A percentile compares a stretch with the other conserved stretches of the same genome.
phyloP scores from a whole-genome alignment of 2,888 invertebrate species.

The Tupiocoris notatus region DNA sequence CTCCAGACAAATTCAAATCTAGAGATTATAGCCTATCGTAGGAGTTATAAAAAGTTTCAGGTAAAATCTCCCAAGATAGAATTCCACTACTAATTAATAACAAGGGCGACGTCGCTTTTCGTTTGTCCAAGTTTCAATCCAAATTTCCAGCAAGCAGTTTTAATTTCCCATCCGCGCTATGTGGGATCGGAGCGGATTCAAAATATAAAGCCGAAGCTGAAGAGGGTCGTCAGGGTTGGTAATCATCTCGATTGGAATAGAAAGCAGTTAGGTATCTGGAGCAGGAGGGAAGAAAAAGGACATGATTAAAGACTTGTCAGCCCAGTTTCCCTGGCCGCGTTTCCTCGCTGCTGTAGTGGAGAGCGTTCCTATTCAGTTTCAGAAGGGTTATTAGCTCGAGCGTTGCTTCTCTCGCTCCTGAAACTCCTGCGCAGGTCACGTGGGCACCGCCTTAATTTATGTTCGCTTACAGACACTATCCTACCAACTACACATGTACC shows the following conservation, averaged over 20 bases:
- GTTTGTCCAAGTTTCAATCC: no score
- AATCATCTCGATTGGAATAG: not conserved
- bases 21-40: no score
- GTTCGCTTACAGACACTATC: not conserved
- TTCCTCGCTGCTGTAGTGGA: not conserved
- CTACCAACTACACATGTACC: not conserved
- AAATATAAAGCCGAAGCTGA: no score
- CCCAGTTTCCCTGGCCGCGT: not conserved
- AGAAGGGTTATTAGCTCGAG: not conserved
- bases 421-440: not conserved
- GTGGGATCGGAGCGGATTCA: no score
- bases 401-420: not conserved
- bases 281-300: not conserved
- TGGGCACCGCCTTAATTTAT: not conserved
- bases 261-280: not conserved
- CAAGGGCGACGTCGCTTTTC: no score
- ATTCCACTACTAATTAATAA: no score
- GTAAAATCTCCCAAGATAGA: no score
- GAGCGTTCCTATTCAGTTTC: not conserved
- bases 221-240: not conserved
- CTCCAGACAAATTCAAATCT: no score
- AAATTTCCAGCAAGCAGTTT: no score
- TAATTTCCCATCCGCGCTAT: no score
- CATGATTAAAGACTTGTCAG: not conserved
- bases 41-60: no score